Conservation (phyloP, 2,797 vertebrate genomes). For the Vultur gryphus region DNA sequence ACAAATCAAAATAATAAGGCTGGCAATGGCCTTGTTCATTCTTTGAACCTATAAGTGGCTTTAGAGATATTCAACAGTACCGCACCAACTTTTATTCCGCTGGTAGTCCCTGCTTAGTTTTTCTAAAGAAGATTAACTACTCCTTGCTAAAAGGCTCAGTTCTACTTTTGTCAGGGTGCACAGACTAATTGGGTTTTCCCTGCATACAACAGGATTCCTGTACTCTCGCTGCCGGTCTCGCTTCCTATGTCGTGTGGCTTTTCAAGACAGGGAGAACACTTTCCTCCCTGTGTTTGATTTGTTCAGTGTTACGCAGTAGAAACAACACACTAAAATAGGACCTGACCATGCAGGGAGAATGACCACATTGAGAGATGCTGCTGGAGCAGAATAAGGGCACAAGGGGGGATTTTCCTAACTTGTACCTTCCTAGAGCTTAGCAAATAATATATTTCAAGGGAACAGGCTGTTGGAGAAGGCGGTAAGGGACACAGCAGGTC, state of each 20-base stretch:
- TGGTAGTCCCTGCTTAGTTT: background rate
- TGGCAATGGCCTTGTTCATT: background rate
- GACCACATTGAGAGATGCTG: fast-evolving
- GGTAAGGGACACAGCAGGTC: background rate
- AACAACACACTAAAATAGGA: background rate
- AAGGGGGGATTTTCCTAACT: background rate
- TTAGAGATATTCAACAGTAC: background rate
- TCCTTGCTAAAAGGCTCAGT: conserved; percentile 8
- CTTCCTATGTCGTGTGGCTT: background rate
- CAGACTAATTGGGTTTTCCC: conserved; percentile 46
- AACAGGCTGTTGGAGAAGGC: background rate
- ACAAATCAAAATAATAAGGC: conserved; percentile 40
- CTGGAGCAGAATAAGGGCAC: background rate
- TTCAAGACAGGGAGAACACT: background rate
- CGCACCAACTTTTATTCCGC: background rate
- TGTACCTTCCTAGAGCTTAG: background rate
- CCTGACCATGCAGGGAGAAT: background rate
- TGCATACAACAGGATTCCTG: background rate
- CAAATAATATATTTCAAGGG: fast-evolving
- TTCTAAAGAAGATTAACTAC: conserved; percentile 34
- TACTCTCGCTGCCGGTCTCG: background rate
- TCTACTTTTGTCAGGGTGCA: background rate
- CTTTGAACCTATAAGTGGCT: conserved; percentile 59
- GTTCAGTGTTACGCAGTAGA: background rate
- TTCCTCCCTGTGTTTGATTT: fast-evolving